A percentile compares a stretch with the other conserved stretches of the same genome.
Conservation (phyloP, 1,140 invertebrate genomes). For the Meloidogyne floridensis region DNA sequence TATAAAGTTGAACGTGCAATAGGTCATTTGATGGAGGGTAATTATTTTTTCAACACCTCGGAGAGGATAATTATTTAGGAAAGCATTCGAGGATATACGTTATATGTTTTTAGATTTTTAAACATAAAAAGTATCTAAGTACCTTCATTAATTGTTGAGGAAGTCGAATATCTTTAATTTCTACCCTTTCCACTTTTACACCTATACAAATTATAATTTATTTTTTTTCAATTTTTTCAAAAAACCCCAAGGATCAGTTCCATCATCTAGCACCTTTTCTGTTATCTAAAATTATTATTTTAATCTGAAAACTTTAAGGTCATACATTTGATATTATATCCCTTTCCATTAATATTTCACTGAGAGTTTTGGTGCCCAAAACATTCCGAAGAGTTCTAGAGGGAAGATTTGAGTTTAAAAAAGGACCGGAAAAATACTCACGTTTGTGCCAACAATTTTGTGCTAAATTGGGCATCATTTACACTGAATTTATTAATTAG, state of each 20-base stretch:
- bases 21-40: too few relatives aligned
- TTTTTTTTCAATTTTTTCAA: neutral
- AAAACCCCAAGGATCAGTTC: slow-evolving; percentile 96
- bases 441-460: slow-evolving; percentile 67
- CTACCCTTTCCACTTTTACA: slow-evolving; percentile 79
- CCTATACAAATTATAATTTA: neutral
- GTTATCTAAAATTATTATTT: slow-evolving; percentile 56
- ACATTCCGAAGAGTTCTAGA: slow-evolving; percentile 76
- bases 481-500: slow-evolving; percentile 62
- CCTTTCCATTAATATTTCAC: slow-evolving; percentile 84
- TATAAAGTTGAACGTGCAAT: too few relatives aligned
- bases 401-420: neutral
- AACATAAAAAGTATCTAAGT: neutral
- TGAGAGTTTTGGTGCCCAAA: slow-evolving; percentile 87
- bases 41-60: too few relatives aligned
- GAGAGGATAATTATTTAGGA: too few relatives aligned
- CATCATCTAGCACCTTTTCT: slow-evolving; percentile 76
- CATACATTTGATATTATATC: slow-evolving; percentile 84
- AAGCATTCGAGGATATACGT: too few relatives aligned
- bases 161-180: slow-evolving; percentile 81
- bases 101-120: too few relatives aligned
- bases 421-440: neutral
- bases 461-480: slow-evolving; percentile 69
- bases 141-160: slow-evolving; percentile 77
- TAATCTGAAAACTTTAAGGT: neutral